Conservation (phyloP, 2,888 invertebrate genomes). For the Cremastobaeus sp. region DNA sequence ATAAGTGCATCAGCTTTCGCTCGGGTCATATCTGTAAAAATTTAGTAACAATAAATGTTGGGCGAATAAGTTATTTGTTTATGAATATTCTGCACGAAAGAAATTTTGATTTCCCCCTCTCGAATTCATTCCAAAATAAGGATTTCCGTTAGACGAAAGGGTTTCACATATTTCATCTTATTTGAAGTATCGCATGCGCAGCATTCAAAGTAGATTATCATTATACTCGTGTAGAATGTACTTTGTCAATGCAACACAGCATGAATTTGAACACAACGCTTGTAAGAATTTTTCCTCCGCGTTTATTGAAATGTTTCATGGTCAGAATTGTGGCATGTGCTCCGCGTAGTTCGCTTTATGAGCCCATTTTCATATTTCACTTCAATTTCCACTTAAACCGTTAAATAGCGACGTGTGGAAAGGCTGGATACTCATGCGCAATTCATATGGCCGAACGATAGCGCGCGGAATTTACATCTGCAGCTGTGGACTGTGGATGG, state of each 20-base stretch:
- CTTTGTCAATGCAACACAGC: conserved; percentile 39
- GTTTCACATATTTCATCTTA: conserved; percentile 1
- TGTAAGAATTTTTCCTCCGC: conserved; percentile 55
- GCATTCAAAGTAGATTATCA: conserved; percentile 7
- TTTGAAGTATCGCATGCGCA: conserved; percentile 6
- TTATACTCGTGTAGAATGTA: conserved; percentile 24
- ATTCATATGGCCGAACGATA: conserved; percentile 72
- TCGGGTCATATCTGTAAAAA: too few species aligned
- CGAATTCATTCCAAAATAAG: too few species aligned
- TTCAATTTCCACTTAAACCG: conserved; percentile 74
- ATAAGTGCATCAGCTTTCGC: neutral
- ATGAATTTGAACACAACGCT: conserved; percentile 39
- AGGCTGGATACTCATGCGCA: conserved; percentile 74
- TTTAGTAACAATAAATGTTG: too few species aligned
- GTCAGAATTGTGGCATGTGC: conserved; percentile 55
- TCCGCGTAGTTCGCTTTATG: conserved; percentile 56
- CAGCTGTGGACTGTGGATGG: conserved; percentile 66
- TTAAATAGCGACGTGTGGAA: conserved; percentile 70
- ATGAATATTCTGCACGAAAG: too few species aligned
- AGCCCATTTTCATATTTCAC: conserved; percentile 75
- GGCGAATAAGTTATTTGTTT: too few species aligned
- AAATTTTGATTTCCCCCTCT: too few species aligned
- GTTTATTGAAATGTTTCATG: conserved; percentile 59
- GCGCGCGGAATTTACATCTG: conserved; percentile 71
- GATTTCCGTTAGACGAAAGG: too few species aligned